Percentiles rank a stretch among this genome's conserved stretches.
These are phyloP conservation scores for Atrina japonica DNA, from an alignment of 2,888 invertebrate species.

Conservation along the genomic window DNA sequence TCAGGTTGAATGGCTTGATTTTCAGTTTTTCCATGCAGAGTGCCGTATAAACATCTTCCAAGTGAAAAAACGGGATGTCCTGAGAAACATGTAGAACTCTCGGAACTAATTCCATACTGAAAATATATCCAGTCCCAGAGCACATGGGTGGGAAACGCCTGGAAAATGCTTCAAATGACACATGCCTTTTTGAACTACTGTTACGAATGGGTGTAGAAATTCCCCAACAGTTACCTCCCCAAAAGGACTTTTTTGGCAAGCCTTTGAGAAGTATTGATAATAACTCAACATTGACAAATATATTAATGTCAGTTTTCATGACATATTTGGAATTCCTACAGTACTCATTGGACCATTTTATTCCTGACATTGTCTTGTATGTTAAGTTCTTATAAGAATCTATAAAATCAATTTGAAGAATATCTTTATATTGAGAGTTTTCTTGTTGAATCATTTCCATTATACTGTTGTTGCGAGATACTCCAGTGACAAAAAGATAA, in stretches of 20 bases:
- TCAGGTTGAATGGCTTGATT: slow-evolving; percentile 49
- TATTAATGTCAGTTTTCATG: slow-evolving; percentile 63
- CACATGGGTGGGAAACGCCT: slow-evolving; percentile 61
- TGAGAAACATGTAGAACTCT: slow-evolving; percentile 51
- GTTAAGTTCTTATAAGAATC: slow-evolving; percentile 56
- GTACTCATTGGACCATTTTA: slow-evolving; percentile 44
- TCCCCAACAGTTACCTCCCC: slow-evolving; percentile 70
- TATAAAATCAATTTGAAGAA: slow-evolving; percentile 48
- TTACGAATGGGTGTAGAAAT: slow-evolving; percentile 61
- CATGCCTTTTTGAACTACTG: slow-evolving; percentile 65
- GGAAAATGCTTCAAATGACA: slow-evolving; percentile 61
- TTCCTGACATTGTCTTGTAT: slow-evolving; percentile 51
- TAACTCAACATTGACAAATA: slow-evolving; percentile 63
- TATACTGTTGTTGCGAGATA: slow-evolving; percentile 61
- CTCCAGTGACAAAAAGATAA: slow-evolving; percentile 60
- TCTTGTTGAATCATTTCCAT: slow-evolving; percentile 27
- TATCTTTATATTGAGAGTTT: slow-evolving; percentile 35
- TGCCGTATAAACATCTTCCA: slow-evolving; percentile 72
- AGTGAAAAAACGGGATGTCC: slow-evolving; percentile 68
- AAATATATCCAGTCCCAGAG: slow-evolving; percentile 69
- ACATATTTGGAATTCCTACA: slow-evolving; percentile 47
- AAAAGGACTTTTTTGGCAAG: slow-evolving; percentile 49
- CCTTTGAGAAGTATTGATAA: slow-evolving; percentile 60
- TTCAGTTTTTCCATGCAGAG: slow-evolving; percentile 60
- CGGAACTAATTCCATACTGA: slow-evolving; percentile 57